Conservation (phyloP, 2,113 vertebrate genomes). For the Chitala chitala region DNA sequence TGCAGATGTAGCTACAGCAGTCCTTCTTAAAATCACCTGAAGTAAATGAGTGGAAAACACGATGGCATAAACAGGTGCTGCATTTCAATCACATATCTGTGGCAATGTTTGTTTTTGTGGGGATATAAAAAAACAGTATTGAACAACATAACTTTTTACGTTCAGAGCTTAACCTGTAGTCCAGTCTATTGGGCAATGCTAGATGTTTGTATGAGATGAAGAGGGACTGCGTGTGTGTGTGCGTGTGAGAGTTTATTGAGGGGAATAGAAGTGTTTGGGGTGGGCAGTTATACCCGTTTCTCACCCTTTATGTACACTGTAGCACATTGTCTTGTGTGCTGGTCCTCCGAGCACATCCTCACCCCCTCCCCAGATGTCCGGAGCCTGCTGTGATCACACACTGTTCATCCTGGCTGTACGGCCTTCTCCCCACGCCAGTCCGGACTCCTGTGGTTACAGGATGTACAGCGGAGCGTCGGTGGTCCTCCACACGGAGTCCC, state of each 20-base stretch:
- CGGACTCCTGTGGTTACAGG: neutral
- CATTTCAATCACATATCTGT: slow-evolving; percentile 62
- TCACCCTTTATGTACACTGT: slow-evolving; percentile 33
- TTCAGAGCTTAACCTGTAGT: slow-evolving; percentile 46
- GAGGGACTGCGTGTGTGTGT: neutral
- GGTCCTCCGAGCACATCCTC: neutral
- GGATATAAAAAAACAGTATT: slow-evolving; percentile 41
- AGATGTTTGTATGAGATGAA: slow-evolving; percentile 29
- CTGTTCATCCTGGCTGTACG: too few species aligned
- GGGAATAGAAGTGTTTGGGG: too few species aligned
- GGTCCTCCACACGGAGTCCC: neutral
- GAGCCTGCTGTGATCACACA: neutral
- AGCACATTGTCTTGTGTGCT: slow-evolving; percentile 10
- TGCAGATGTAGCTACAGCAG: slow-evolving; percentile 44
- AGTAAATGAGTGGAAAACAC: slow-evolving; percentile 61
- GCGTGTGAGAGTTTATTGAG: neutral
- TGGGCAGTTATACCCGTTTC: slow-evolving; percentile 26
- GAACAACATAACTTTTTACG: slow-evolving; percentile 49
- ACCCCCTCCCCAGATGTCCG: neutral
- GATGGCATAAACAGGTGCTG: slow-evolving; percentile 63
- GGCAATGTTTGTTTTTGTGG: slow-evolving; percentile 56
- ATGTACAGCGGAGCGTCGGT: neutral
- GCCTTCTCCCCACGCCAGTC: neutral
- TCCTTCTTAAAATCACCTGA: slow-evolving; percentile 53
- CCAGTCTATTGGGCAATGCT: slow-evolving; percentile 31